Base-by-base conservation (phyloP, 2,797 vertebrate genomes). In the Sebastes trivittatus region DNA sequence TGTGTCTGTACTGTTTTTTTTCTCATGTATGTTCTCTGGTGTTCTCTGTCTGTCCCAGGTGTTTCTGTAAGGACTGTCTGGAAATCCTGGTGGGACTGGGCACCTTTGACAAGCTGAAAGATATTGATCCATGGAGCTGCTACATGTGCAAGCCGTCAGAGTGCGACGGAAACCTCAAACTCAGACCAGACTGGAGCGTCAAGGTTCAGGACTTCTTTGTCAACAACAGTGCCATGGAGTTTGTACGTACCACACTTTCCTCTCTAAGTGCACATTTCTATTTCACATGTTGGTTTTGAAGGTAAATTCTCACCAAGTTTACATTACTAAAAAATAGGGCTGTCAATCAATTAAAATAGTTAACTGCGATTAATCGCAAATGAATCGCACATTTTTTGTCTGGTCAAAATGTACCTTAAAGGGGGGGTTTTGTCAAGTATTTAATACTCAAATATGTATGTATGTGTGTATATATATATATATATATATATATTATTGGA, bases 61-160 rank as follows among this genome's bases (percentile, higher is more conserved):
- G 98, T 93, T 99, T 97, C 94, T 99, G 98, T 23, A 98, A 98
- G 82, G 97, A 98, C 72, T 99, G 98, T 74, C 76, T 99, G 89
- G 95, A 99, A 7, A 94, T 96, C 82, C 94, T 99, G 90, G 96
- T 98, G 79, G 95, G 96, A 0, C 56, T 92, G 0, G 97, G 94
- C 22, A 97, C 97, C 0, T 98, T 98, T 0, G 94, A 95, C 2
- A 94, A 91, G 2, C 92, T 97, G 1, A 97, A 96, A 64, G 95
- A 97, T 1, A 85, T 98, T 14, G 97, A 98, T 59, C 98, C 98
- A 0, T 99, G 98, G 98, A 97, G 95, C 93, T 99, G 98, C 93
- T 99, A 95, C 93, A 96, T 99, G 89, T 99, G 98, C 72, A 88
- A 95, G 5, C 97, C 97, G 0, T 93, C 95, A 11, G 85, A 94